Evolutionary conservation across 2,797 vertebrate species (phyloP), one percentile per base, ranked within the genome.

Genomic region (Pangasius krempfi): DNA sequence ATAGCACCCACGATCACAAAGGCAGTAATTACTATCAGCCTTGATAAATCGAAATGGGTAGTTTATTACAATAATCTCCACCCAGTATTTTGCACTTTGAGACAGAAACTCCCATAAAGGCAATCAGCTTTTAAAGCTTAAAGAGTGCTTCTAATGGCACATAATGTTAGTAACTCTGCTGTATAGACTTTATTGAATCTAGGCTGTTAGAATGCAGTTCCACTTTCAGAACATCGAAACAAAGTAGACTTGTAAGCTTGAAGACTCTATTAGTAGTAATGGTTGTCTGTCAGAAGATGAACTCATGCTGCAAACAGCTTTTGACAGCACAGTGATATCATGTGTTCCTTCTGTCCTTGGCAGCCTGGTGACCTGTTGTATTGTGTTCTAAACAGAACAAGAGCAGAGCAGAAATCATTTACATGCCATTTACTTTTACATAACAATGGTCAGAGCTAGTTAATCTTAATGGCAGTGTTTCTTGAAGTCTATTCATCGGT

Each of bases 371-470:
- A 80, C 44, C 81, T 50, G 40, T 64, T 79, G 81, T 40, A 78
- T 40, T 70, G 60, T 58, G 25, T 10, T 84, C 37, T 20, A 80
- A 80, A 81, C 66, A 82, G 52, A 50, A 13, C 58, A 68, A 60
- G 3, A 62, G 37, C 9, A 81, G 22, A 60, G 50, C 85, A 79
- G 8, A 85, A 86, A 40, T 52, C 73, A 88, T 92, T 70, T 87
- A 87, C 85, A 89, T 86, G 81, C 6, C 37, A 86, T 90, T 87
- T 33, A 18, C 72, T 80, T 70, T 88, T 90, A 88, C 84, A 52
- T 87, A 37, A 93, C 92, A 86, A 83, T 72, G 70, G 84, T 89
- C 73, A 54, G 52, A 30, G 44, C 84, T 89, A 50, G 60, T 89
- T 68, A 89, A 89, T 89, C 87, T 72, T 89, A 78, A 85, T 83